A percentile compares a stretch with the other conserved stretches of the same genome.
Evolutionary conservation across 2,113 vertebrate species (phyloP).

Genomic region (Hippolais icterina): DNA sequence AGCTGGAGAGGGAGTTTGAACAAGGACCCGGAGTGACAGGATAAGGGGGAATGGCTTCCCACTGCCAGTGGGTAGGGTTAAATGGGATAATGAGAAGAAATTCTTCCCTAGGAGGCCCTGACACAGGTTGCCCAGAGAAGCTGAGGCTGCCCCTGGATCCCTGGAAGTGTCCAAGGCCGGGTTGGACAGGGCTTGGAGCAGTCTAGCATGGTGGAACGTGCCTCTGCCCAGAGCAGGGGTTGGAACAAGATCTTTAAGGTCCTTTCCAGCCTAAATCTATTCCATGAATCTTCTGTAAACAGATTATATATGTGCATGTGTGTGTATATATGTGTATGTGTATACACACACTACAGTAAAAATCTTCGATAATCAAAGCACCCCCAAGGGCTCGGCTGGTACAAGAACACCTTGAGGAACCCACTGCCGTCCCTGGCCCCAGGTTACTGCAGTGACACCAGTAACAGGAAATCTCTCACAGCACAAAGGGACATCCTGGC

Average conservation of each 20-base stretch:
- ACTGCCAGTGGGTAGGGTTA: background rate
- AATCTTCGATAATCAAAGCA: background rate
- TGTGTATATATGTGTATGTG: rapidly evolving
- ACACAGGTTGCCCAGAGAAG: background rate
- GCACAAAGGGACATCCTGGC: rapidly evolving
- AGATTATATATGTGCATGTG: background rate
- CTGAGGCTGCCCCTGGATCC: background rate
- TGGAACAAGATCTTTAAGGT: background rate
- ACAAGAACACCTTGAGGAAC: rapidly evolving
- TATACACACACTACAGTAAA: background rate
- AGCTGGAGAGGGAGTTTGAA: background rate
- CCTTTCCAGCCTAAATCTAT: background rate
- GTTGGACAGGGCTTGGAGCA: background rate
- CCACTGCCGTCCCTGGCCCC: rapidly evolving
- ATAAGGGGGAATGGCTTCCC: background rate
- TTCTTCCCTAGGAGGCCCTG: background rate
- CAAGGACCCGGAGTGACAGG: background rate
- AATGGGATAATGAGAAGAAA: background rate
- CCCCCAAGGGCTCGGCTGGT: background rate
- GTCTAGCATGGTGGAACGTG: background rate
- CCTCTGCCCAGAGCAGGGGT: background rate
- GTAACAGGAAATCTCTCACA: background rate
- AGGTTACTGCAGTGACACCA: rapidly evolving
- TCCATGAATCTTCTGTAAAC: background rate
- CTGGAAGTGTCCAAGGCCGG: background rate